Evolutionary conservation across 2,888 invertebrate species (phyloP), one percentile per base, ranked within the genome.

Genomic region (Tribolium freemani): DNA sequence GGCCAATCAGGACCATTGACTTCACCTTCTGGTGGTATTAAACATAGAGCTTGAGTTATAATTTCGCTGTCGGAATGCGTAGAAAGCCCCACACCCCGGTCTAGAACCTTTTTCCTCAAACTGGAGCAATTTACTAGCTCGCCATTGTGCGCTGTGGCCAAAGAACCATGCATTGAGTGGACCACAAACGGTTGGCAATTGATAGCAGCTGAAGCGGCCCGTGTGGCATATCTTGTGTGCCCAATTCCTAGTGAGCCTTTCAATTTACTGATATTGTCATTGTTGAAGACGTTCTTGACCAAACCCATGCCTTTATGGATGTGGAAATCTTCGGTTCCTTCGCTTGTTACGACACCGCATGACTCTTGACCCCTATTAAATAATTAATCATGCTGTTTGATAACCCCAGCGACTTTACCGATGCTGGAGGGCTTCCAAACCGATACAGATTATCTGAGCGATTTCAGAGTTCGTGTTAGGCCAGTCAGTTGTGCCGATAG

Each of bases 181-280:
- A 99, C 98, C 16, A 99, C 96, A 87, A 99, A 99, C 0, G 99
- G 99, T 86, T 99, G 99, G 80, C 97, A 97, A 86, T 98, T 98
- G 74, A 96, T 93, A n/a, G 77, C 79, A 83, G 94, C 93, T 82
- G 97, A 97, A 0, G 96, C 96, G 4, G 96, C 97, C n/a, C 95
- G 92, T 0, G 99, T 99, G 0, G 98, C 98, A 84, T 99, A 99
- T 77, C 90, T 88, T n/a, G 97, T 98, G 87, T 99, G 99, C 6
- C 99, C 99, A 78, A 99, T 96, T 10, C 98, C 97, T 70, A 98
- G 89, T 85, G 95, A 95, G 9, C 96, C 96, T 82, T 92, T 93
- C 0, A 98, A 88, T 83, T 93, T 94, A 82, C 90, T 91, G 87
- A 98, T 93, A 75, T 93, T 92, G 64, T 96, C 96, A 76, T 96